Percentiles rank a stretch among this genome's conserved stretches.
Evolutionary conservation across 2,113 vertebrate genomes (phyloP).

Genomic region (Indicator maculatus): DNA sequence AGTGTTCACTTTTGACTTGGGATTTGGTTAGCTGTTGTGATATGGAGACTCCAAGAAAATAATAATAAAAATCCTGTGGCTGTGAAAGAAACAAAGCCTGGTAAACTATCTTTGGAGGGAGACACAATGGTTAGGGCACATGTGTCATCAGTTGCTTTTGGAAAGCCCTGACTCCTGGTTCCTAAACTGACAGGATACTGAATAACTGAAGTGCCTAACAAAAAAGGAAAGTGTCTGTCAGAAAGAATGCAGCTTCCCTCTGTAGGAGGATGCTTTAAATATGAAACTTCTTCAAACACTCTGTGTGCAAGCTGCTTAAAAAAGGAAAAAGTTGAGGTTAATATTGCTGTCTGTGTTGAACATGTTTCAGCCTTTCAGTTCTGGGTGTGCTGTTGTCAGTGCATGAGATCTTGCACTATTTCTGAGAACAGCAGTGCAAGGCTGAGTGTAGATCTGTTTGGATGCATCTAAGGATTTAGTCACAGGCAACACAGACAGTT

Average conservation of each 20-base stretch:
- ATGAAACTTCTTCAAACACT: background rate
- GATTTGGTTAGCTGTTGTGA: background rate
- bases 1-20: background rate
- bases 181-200: background rate
- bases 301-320: background rate
- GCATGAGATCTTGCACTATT: background rate
- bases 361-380: background rate
- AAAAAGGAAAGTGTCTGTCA: constrained; percentile 22
- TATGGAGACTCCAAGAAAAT: background rate
- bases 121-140: accelerated
- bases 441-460: background rate
- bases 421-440: accelerated
- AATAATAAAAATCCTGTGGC: background rate
- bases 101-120: background rate
- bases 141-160: background rate
- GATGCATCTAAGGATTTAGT: background rate
- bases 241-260: background rate
- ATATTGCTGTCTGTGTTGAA: background rate
- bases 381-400: background rate
- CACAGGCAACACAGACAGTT: background rate
- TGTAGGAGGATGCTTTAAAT: constrained; percentile 31
- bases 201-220: background rate
- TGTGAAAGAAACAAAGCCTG: background rate
- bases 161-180: background rate
- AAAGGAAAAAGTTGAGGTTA: constrained; percentile 8